Evolutionary conservation across 2,888 invertebrate genomes (phyloP).

Genomic region (Platycnemis pennipes): DNA sequence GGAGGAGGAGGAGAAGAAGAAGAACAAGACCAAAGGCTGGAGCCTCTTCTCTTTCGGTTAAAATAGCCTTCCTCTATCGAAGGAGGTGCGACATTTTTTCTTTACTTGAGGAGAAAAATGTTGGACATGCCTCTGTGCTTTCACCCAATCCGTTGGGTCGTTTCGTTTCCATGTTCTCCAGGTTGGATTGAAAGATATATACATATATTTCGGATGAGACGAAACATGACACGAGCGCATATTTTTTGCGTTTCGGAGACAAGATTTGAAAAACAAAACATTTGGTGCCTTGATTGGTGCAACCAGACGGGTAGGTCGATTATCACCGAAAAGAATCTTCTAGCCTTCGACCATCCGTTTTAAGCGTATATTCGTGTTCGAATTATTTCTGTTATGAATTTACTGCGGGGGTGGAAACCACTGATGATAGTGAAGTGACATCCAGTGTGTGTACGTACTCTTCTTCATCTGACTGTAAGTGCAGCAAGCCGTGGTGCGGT

Average conservation of each 20-base stretch:
- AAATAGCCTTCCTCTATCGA: not conserved
- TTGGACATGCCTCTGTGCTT: not conserved
- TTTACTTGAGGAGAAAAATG: not conserved
- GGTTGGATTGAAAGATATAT: not conserved
- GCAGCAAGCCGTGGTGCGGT: too few species aligned
- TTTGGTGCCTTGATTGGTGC: not conserved
- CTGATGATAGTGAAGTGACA: not conserved
- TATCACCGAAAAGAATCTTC: not conserved
- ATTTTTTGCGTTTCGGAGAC: not conserved
- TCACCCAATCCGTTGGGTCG: not conserved
- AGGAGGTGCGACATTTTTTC: not conserved
- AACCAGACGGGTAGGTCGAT: not conserved
- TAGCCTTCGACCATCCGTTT: not conserved
- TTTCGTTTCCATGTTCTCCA: not conserved
- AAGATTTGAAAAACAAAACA: not conserved
- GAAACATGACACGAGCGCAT: not conserved
- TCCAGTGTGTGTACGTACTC: too few species aligned
- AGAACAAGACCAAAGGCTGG: not conserved
- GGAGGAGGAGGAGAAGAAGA: slow-evolving; percentile 7
- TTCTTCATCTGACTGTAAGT: too few species aligned
- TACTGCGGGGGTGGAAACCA: not conserved
- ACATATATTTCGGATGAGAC: not conserved
- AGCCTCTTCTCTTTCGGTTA: not conserved
- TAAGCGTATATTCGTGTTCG: not conserved
- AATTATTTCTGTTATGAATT: not conserved